Evolutionary conservation across 2,797 vertebrate species (phyloP).

Genomic region (Rhinichthys osculus): DNA sequence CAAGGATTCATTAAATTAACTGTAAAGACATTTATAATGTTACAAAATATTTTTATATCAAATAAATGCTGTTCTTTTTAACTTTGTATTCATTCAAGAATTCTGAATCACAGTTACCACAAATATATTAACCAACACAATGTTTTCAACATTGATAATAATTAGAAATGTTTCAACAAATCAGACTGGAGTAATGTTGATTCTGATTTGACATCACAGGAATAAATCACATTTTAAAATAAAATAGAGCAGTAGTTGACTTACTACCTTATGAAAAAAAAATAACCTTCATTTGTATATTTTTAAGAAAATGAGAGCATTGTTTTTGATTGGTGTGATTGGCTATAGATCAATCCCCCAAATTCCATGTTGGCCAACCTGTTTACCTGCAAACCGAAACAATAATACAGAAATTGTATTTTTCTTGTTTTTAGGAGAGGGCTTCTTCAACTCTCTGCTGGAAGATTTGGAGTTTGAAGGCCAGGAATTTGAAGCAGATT

Average conservation of each 20-base stretch:
- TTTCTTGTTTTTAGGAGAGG: slow-evolving; percentile 76
- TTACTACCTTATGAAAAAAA: background rate
- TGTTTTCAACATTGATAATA: background rate
- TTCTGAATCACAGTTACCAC: background rate
- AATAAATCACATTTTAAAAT: background rate
- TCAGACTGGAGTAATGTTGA: background rate
- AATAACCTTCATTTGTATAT: background rate
- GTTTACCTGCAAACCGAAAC: background rate
- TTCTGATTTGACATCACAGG: background rate
- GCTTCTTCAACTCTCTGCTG: slow-evolving; percentile 84
- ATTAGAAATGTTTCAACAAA: background rate
- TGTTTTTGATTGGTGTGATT: background rate
- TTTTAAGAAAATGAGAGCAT: background rate
- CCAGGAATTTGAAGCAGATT: slow-evolving; percentile 89
- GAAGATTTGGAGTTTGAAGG: slow-evolving; percentile 85
- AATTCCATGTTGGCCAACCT: background rate
- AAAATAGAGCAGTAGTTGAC: background rate
- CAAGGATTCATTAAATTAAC: background rate
- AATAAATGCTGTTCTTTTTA: background rate
- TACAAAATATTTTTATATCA: background rate
- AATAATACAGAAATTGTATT: background rate
- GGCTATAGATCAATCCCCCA: background rate
- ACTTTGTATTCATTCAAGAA: too few species aligned
- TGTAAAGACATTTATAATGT: background rate
- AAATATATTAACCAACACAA: background rate